Evolutionary conservation across 2,797 vertebrate genomes (phyloP).

Genomic region (Dryobates pubescens): DNA sequence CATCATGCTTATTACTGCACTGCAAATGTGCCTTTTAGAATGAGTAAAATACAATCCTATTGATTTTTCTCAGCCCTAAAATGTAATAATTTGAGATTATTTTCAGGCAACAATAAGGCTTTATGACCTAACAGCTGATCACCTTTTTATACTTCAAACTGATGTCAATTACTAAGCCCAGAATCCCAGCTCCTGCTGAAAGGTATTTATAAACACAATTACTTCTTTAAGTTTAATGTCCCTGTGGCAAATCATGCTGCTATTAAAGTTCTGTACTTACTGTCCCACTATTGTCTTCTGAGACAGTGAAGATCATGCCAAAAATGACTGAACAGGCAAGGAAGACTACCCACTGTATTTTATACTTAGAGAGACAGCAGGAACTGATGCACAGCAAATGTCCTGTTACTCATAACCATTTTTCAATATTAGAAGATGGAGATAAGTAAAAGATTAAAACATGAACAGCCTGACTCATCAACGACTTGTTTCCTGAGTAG

Average conservation of each 20-base stretch:
- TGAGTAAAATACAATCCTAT: conserved; percentile 41
- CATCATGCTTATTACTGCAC: conserved; percentile 1
- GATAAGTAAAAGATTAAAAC: conserved; percentile 25
- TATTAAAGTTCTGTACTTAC: conserved; percentile 23
- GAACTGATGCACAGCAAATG: conserved; percentile 29
- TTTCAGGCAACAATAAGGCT: conserved; percentile 53
- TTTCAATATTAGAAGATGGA: conserved; percentile 12
- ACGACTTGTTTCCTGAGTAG: not conserved
- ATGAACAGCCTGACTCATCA: not conserved
- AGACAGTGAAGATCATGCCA: conserved; percentile 37
- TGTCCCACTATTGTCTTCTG: conserved; percentile 15
- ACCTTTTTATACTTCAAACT: conserved; percentile 2
- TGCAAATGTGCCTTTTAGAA: conserved; percentile 34
- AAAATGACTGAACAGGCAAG: conserved; percentile 32
- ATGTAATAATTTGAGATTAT: conserved; percentile 53
- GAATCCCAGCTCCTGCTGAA: conserved; percentile 17
- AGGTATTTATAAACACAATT: conserved; percentile 62
- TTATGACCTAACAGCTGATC: conserved; percentile 42
- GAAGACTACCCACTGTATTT: conserved; percentile 31
- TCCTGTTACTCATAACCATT: conserved; percentile 5
- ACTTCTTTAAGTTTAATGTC: conserved; percentile 42
- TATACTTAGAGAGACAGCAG: conserved; percentile 15
- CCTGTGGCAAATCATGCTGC: conserved; percentile 36
- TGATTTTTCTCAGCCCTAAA: conserved; percentile 50
- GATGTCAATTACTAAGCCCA: conserved; percentile 3